Evolutionary conservation across 2,113 vertebrate genomes (phyloP).

Genomic region (Lota lota): DNA sequence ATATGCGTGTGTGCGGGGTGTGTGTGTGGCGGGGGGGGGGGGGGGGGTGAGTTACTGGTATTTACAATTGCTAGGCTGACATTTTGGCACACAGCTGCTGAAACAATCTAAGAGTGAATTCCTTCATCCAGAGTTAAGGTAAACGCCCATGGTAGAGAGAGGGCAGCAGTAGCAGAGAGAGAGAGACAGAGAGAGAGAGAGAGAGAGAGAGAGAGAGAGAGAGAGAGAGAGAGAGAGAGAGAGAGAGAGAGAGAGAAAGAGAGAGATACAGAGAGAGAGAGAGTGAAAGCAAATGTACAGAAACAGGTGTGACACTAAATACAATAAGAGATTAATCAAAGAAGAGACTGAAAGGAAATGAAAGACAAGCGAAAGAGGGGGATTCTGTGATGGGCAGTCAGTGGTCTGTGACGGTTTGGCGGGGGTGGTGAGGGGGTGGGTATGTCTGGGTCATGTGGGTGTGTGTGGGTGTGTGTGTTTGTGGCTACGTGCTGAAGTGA

Average conservation of each 20-base stretch:
- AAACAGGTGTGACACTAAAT: too few species aligned
- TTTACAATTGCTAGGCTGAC: too few species aligned
- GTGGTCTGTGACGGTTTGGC: neutral
- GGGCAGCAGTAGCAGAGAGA: neutral
- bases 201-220: too few species aligned
- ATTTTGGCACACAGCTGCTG: too few species aligned
- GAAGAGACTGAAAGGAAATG: neutral
- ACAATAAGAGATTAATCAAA: too few species aligned
- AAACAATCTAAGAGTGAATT: too few species aligned
- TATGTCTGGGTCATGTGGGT: constrained; percentile 9
- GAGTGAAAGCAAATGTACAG: neutral
- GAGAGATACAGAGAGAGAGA: neutral
- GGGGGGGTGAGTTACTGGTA: too few species aligned
- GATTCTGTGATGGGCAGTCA: constrained; percentile 10
- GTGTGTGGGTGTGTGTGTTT: constrained; percentile 34
- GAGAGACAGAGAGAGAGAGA: neutral
- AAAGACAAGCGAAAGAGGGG: neutral
- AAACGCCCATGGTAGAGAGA: neutral
- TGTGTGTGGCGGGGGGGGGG: too few species aligned
- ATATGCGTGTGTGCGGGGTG: too few species aligned
- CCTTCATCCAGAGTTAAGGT: too few species aligned
- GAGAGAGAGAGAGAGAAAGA: neutral
- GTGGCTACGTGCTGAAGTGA: constrained; percentile 71
- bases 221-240: neutral
- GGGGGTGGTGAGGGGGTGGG: neutral